These are phyloP conservation scores for Spilosoma lubricipeda DNA, from an alignment of 2,888 invertebrate species.

Conservation along the genomic window DNA sequence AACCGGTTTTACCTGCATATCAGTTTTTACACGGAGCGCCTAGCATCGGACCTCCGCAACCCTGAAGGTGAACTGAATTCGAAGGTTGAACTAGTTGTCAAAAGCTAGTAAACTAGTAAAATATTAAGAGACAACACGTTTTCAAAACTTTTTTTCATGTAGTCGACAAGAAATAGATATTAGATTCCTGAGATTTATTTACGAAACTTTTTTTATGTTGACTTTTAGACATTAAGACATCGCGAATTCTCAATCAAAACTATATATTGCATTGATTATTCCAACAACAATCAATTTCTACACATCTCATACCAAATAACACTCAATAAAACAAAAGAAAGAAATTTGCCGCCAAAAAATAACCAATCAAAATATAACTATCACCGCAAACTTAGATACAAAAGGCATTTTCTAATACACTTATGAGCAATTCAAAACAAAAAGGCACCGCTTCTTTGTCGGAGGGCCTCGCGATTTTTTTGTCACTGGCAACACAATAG, in stretches of 20 bases:
- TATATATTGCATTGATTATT: neutral
- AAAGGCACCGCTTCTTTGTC: conserved; percentile 80
- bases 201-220: neutral
- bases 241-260: too few species aligned
- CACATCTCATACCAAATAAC: conserved; percentile 22
- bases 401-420: conserved; percentile 76
- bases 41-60: too few species aligned
- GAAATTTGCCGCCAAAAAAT: conserved; percentile 36
- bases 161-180: too few species aligned
- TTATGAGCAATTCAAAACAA: conserved; percentile 76
- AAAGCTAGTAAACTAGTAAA: too few species aligned
- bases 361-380: conserved; percentile 53
- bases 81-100: too few species aligned
- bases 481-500: conserved; percentile 76
- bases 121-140: too few species aligned
- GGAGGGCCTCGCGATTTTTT: conserved; percentile 69
- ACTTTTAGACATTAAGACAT: neutral
- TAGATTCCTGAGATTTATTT: too few species aligned
- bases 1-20: too few species aligned
- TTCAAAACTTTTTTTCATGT: too few species aligned
- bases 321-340: conserved; percentile 31
- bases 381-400: conserved; percentile 69
- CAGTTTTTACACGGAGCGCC: too few species aligned
- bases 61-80: too few species aligned
- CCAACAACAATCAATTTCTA: neutral